Conservation (phyloP, 2,113 vertebrate species). For the Syngnathoides biaculeatus region DNA sequence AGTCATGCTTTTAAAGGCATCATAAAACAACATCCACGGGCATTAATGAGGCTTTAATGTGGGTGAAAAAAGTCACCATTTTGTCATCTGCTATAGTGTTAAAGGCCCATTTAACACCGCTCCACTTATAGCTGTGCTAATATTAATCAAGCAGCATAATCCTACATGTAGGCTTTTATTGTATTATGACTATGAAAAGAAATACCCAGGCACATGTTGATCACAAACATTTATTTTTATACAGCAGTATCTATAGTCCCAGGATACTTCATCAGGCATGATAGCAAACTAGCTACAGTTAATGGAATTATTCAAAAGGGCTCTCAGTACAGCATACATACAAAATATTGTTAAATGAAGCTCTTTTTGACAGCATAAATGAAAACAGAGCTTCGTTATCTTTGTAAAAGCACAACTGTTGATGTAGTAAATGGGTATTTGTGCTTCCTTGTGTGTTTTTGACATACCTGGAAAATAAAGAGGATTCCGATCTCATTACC, state of each 20-base stretch:
- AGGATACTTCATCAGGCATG: neutral
- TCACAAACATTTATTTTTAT: constrained; percentile 2
- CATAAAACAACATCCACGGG: constrained; percentile 7
- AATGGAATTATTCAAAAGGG: too few species aligned
- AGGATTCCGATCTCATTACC: too few species aligned
- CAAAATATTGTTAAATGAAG: too few species aligned
- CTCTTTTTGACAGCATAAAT: too few species aligned
- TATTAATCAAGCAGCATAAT: neutral
- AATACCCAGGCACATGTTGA: neutral
- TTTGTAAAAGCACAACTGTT: too few species aligned
- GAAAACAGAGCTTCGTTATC: too few species aligned
- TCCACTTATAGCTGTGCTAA: constrained; percentile 37
- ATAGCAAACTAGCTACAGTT: neutral
- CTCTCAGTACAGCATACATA: too few species aligned
- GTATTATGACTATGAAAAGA: neutral
- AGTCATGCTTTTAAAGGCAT: constrained; percentile 1
- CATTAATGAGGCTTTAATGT: constrained; percentile 15
- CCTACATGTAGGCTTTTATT: constrained; percentile 1
- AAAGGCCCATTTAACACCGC: constrained; percentile 21
- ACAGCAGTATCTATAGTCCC: neutral
- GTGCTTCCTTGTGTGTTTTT: too few species aligned
- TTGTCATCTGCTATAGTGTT: constrained; percentile 17
- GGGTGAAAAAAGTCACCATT: constrained; percentile 30
- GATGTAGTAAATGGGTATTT: too few species aligned
- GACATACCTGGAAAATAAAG: too few species aligned